Evolutionary conservation across 2,113 vertebrate genomes (phyloP).

Genomic region (Anguilla rostrata): DNA sequence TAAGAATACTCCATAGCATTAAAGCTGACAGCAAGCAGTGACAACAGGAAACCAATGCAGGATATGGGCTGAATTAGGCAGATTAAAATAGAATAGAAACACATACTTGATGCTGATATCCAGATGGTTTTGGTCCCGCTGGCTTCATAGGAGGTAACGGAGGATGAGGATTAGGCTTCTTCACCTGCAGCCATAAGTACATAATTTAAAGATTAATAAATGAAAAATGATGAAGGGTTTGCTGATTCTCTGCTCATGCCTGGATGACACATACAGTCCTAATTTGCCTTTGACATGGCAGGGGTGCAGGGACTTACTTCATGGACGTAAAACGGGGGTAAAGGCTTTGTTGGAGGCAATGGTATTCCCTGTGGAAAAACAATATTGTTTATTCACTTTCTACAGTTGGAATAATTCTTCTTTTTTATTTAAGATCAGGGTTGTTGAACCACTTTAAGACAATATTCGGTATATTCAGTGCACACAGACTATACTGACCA

Average conservation of each 20-base stretch:
- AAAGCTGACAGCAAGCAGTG: no score
- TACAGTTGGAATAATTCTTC: not conserved
- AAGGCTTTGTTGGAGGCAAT: constrained; percentile 55
- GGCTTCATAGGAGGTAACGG: constrained; percentile 56
- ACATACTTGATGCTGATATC: constrained; percentile 31
- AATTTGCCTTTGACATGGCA: not conserved
- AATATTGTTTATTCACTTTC: not conserved
- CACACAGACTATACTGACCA: no score
- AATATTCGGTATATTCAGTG: no score
- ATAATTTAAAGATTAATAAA: constrained; percentile 16
- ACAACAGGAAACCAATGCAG: not conserved
- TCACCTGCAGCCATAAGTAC: constrained; percentile 16
- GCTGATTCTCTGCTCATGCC: not conserved
- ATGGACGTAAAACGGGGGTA: constrained; percentile 43
- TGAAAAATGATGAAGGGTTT: not conserved
- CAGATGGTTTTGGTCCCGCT: constrained; percentile 21
- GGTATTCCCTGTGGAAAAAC: constrained; percentile 46
- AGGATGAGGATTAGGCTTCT: constrained; percentile 40
- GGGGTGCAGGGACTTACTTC: constrained; percentile 53
- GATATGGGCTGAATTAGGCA: not conserved
- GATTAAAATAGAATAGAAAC: not conserved
- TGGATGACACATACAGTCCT: not conserved
- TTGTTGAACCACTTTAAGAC: no score
- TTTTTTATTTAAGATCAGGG: not conserved
- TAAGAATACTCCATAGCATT: no score